Evolutionary conservation across 92 coral and sea anemone species (phyloP).

Genomic region (Palythoa heliodiscus): DNA sequence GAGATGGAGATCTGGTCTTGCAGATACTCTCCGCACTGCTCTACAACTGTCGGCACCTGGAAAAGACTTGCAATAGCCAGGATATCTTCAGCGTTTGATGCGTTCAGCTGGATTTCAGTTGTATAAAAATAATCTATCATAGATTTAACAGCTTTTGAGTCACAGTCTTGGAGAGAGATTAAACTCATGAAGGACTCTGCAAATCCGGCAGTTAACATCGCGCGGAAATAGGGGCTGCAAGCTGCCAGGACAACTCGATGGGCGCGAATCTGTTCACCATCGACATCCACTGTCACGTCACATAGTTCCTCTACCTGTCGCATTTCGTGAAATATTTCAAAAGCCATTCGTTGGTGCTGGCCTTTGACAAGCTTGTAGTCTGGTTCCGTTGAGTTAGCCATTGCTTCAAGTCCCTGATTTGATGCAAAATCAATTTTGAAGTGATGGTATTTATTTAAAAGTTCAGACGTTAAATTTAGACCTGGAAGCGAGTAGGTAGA

Average conservation of each 20-base stretch:
- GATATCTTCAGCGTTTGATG: constrained; percentile 68
- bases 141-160: constrained; percentile 69
- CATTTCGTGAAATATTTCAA: constrained; percentile 78
- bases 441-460: background rate
- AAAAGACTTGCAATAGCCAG: constrained; percentile 75
- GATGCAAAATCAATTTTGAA: background rate
- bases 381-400: constrained; percentile 26
- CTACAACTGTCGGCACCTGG: constrained; percentile 70
- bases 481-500: constrained; percentile 1
- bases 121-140: constrained; percentile 84
- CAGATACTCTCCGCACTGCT: constrained; percentile 79
- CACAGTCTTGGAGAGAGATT: constrained; percentile 78
- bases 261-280: constrained; percentile 76
- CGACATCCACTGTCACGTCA: constrained; percentile 78
- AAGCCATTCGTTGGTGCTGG: constrained; percentile 67
- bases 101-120: constrained; percentile 66
- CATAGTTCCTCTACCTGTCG: constrained; percentile 75
- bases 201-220: constrained; percentile 82
- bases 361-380: constrained; percentile 49
- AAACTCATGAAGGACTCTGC: constrained; percentile 75
- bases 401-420: background rate
- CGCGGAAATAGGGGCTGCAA: constrained; percentile 93
- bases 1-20: constrained; percentile 64
- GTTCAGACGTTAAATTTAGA: too few relatives aligned
- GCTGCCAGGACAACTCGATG: constrained; percentile 88